These are phyloP conservation scores for Megalonaias nervosa DNA, from an alignment of 1,140 invertebrate genomes.

Conservation along the genomic window DNA sequence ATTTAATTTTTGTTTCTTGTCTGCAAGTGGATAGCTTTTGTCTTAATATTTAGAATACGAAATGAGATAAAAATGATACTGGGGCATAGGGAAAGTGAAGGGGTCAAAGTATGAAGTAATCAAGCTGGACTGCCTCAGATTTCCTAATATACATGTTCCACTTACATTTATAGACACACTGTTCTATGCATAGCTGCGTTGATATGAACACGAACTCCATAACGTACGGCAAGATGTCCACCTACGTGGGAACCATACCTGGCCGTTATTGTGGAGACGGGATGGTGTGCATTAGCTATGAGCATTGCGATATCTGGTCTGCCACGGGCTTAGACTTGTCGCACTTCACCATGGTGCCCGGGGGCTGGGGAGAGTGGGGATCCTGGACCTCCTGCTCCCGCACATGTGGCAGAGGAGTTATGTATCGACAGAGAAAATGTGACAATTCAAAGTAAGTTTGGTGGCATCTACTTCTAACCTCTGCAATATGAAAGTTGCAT, in stretches of 20 bases:
- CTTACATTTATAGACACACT: background rate
- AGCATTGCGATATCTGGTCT: slow-evolving; percentile 12
- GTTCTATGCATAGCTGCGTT: slow-evolving; percentile 8
- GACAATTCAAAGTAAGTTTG: slow-evolving; percentile 16
- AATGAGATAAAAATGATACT: too few relatives aligned
- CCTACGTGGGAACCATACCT: background rate
- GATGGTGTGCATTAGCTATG: slow-evolving; percentile 4
- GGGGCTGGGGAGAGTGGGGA: slow-evolving; percentile 19
- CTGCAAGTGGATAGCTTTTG: too few relatives aligned
- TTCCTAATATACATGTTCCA: background rate
- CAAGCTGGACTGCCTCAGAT: background rate
- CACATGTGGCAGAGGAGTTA: slow-evolving; percentile 25
- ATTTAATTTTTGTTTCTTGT: too few relatives aligned
- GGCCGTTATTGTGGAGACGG: slow-evolving; percentile 23
- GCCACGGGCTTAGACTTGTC: slow-evolving; percentile 1
- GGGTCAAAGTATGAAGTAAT: too few relatives aligned
- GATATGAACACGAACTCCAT: slow-evolving; percentile 14
- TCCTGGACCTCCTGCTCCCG: slow-evolving; percentile 8
- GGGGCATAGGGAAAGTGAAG: too few relatives aligned
- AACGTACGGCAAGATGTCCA: slow-evolving; percentile 13
- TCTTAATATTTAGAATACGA: too few relatives aligned
- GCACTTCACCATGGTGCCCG: background rate
- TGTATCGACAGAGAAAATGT: slow-evolving; percentile 16
- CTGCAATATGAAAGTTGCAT: too few relatives aligned
- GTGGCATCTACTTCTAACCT: too few relatives aligned